A percentile compares a stretch with the other conserved stretches of the same genome.
These are phyloP conservation scores for Theodoxus fluviatilis DNA, from an alignment of 2,888 invertebrate species.

Conservation along the genomic window DNA sequence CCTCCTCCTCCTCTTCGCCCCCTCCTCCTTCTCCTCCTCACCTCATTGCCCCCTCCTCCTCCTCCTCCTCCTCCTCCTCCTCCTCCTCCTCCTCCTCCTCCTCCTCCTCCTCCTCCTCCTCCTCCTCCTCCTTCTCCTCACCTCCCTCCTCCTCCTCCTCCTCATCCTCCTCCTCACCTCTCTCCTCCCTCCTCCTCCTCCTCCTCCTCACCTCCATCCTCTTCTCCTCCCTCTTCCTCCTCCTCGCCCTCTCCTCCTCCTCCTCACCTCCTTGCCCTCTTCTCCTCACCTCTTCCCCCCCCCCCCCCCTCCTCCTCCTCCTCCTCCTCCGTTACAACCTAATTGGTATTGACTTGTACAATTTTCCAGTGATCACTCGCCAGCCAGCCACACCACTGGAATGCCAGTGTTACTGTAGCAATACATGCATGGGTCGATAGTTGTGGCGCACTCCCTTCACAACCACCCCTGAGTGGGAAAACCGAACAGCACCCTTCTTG, in stretches of 20 bases:
- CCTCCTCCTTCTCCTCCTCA: constrained; percentile 23
- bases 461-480: too few relatives aligned
- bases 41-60: not conserved
- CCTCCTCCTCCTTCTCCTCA: not conserved
- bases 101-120: constrained; percentile 21
- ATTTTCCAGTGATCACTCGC: too few relatives aligned
- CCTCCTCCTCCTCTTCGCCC: constrained; percentile 20
- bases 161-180: not conserved
- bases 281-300: too few relatives aligned
- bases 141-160: constrained; percentile 3
- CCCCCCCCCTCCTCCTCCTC: not conserved
- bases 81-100: constrained; percentile 5
- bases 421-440: too few relatives aligned
- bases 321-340: not conserved
- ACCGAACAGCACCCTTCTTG: too few relatives aligned
- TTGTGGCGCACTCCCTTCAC: too few relatives aligned
- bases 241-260: not conserved
- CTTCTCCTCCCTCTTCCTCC: not conserved
- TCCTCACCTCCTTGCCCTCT: not conserved
- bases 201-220: not conserved
- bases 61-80: not conserved
- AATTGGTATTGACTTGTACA: too few relatives aligned
- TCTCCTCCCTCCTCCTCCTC: not conserved
- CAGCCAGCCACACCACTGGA: too few relatives aligned
- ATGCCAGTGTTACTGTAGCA: too few relatives aligned